These are phyloP conservation scores for Brassicogethes aeneus DNA, from an alignment of 2,888 invertebrate genomes.

Conservation along the genomic window DNA sequence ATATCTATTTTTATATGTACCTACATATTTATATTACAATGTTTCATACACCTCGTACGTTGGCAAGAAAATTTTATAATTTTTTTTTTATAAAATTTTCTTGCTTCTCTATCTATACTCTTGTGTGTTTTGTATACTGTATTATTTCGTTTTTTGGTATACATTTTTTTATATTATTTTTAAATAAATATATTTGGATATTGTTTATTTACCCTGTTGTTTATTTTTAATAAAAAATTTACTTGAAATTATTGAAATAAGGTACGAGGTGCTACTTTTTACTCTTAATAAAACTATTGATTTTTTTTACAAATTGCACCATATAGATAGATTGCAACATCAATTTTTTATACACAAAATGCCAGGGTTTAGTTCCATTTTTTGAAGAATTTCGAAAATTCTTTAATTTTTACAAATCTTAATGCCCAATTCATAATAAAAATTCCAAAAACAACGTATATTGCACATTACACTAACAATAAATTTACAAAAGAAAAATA, in stretches of 20 bases:
- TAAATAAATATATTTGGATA: conserved; percentile 38
- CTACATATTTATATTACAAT: conserved; percentile 39
- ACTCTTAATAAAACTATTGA: conserved; percentile 27
- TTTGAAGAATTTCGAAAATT: conserved; percentile 26
- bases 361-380: conserved; percentile 43
- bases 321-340: conserved; percentile 38
- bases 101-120: background rate
- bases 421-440: conserved; percentile 14
- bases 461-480: conserved; percentile 9
- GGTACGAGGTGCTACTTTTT: conserved; percentile 36
- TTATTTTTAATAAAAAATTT: conserved; percentile 14
- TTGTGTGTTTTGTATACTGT: conserved; percentile 23
- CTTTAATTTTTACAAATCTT: conserved; percentile 15
- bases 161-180: conserved; percentile 24
- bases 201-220: conserved; percentile 40
- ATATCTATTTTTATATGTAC: conserved; percentile 40
- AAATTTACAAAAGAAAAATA: conserved; percentile 1
- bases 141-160: conserved; percentile 26
- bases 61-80: conserved; percentile 6
- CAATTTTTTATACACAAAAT: conserved; percentile 38
- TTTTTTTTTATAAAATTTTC: background rate
- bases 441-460: conserved; percentile 13
- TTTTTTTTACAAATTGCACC: conserved; percentile 40
- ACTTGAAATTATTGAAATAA: conserved; percentile 12
- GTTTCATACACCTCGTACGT: conserved; percentile 35